Conservation (phyloP, 2,797 vertebrate species). For the Enteromius trimaculatus region DNA sequence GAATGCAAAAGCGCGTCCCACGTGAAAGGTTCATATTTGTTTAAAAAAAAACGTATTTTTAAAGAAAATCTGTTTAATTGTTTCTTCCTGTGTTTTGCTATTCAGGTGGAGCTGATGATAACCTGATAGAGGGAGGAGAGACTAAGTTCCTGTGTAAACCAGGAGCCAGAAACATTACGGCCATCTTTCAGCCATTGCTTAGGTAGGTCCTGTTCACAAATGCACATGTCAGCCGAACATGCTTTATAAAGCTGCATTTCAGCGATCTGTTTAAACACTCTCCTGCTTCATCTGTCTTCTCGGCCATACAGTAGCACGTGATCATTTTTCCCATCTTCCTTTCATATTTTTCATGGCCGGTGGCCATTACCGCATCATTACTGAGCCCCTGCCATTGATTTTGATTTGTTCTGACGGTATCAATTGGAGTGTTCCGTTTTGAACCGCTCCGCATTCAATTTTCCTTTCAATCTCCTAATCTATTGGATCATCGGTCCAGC, state of each 20-base stretch:
- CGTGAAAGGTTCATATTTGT: neutral
- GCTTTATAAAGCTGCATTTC: slow-evolving; percentile 29
- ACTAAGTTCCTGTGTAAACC: slow-evolving; percentile 98
- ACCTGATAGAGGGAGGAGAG: slow-evolving; percentile 95
- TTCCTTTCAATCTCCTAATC: slow-evolving; percentile 56
- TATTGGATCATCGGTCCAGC: slow-evolving; percentile 44
- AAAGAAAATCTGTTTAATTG: neutral
- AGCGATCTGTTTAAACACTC: slow-evolving; percentile 16
- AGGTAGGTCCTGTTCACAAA: slow-evolving; percentile 76
- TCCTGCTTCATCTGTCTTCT: neutral
- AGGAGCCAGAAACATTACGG: slow-evolving; percentile 94
- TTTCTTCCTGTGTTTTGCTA: slow-evolving; percentile 55
- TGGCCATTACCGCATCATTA: slow-evolving; percentile 20
- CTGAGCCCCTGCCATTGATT: slow-evolving; percentile 40
- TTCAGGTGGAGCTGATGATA: slow-evolving; percentile 94
- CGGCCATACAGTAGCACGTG: neutral
- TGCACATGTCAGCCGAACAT: neutral
- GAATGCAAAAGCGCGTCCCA: neutral
- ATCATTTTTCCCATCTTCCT: slow-evolving; percentile 5
- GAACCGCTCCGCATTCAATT: slow-evolving; percentile 40
- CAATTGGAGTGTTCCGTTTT: slow-evolving; percentile 43
- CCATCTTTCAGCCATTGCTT: slow-evolving; percentile 96
- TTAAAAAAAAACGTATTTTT: neutral
- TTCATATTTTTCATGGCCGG: slow-evolving; percentile 32
- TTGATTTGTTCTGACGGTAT: slow-evolving; percentile 47